Evolutionary conservation across 2,113 vertebrate genomes (phyloP).

Genomic region (Brienomyrus brachyistius): DNA sequence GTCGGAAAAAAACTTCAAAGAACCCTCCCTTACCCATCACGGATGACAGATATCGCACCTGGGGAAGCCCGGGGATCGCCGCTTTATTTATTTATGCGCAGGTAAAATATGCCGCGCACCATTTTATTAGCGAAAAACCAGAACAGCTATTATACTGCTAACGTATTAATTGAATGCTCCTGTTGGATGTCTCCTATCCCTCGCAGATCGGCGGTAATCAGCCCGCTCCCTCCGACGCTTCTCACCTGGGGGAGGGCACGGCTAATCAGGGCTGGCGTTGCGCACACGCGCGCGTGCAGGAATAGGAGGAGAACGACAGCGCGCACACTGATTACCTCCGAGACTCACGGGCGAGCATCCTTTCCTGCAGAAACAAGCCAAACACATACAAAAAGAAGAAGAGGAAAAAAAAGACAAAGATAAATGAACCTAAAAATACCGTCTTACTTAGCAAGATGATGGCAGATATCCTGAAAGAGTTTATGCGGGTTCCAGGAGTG

Average conservation of each 20-base stretch:
- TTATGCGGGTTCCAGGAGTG: not conserved
- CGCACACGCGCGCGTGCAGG: conserved; percentile 39
- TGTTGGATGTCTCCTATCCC: conserved; percentile 61
- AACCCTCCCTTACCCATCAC: conserved; percentile 53
- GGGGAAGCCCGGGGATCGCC: conserved; percentile 47
- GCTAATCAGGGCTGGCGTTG: conserved; percentile 62
- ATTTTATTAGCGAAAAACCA: conserved; percentile 22
- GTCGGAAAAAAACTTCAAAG: conserved; percentile 66
- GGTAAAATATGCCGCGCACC: conserved; percentile 46
- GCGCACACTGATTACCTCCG: conserved; percentile 61
- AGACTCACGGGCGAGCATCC: conserved; percentile 27
- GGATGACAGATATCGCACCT: conserved; percentile 58
- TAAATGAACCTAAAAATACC: conserved; percentile 16
- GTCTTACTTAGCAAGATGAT: conserved; percentile 16
- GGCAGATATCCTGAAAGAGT: not conserved
- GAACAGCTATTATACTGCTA: conserved; percentile 48
- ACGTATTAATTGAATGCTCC: conserved; percentile 68
- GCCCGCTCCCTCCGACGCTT: conserved; percentile 66
- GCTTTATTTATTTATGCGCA: conserved; percentile 54
- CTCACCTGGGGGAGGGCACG: conserved; percentile 50
- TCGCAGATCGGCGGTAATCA: conserved; percentile 65
- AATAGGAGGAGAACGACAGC: conserved; percentile 54
- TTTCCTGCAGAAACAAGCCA: conserved; percentile 31
- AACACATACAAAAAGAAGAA: conserved; percentile 44
- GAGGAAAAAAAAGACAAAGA: conserved; percentile 32